Conservation (phyloP, 2,113 vertebrate genomes). For the Cheilinus undulatus region DNA sequence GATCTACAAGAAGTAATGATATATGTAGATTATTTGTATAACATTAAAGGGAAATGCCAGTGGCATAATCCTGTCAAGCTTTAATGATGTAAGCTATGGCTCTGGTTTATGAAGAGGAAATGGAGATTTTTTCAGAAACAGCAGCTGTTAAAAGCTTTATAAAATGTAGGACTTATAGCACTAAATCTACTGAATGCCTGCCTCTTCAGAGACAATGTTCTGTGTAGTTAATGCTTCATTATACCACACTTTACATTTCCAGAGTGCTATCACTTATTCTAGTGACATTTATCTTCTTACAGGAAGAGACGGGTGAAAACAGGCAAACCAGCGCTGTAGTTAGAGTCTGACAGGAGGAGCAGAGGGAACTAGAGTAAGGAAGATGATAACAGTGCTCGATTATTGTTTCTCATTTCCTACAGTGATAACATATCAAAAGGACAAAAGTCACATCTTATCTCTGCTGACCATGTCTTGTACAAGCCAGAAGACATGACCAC, state of each 20-base stretch:
- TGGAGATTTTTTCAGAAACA: not conserved
- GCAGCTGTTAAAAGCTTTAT: conserved; percentile 25
- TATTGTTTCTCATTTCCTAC: conserved; percentile 27
- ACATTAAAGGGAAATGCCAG: rapidly evolving
- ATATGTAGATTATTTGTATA: too few relatives aligned
- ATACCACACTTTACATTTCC: conserved; percentile 50
- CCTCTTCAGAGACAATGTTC: conserved; percentile 49
- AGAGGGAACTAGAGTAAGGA: not conserved
- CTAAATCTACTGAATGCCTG: not conserved
- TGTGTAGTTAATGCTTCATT: conserved; percentile 51
- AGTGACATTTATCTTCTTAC: conserved; percentile 49
- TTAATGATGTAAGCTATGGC: too few relatives aligned
- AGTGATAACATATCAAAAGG: conserved; percentile 18
- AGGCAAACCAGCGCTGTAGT: conserved; percentile 20
- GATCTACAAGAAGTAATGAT: too few relatives aligned
- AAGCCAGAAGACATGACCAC: not conserved
- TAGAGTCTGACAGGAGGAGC: conserved; percentile 15
- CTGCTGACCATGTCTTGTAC: not conserved
- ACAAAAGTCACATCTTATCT: conserved; percentile 33
- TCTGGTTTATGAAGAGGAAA: not conserved
- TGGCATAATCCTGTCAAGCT: not conserved
- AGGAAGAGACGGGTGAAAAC: conserved; percentile 17
- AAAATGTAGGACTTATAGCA: not conserved
- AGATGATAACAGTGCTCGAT: conserved; percentile 10
- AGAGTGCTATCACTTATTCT: conserved; percentile 54